phyloP scores from a whole-genome alignment of 37 sponge, comb jelly and placozoan species.

The Axinella damicornis region DNA sequence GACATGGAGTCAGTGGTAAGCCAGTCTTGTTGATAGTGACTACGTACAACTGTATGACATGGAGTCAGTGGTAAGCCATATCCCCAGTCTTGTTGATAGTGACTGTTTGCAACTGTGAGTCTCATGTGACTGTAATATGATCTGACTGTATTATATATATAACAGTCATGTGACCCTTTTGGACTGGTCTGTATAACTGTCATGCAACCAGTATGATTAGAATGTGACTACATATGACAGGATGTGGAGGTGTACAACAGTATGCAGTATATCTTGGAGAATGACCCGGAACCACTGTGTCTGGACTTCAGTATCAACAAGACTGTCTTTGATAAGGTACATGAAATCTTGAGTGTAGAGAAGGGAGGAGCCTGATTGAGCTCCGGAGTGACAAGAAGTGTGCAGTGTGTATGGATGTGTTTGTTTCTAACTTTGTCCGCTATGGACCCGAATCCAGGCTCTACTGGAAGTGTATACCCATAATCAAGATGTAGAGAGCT shows the following conservation, averaged over 20 bases:
- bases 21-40: constrained; percentile 72
- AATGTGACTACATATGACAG: constrained; percentile 23
- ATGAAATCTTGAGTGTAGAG: not conserved
- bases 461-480: too few species aligned
- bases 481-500: too few species aligned
- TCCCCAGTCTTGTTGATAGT: too few species aligned
- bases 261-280: constrained; percentile 92
- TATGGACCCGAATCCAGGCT: too few species aligned
- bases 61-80: too few species aligned
- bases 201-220: too few species aligned
- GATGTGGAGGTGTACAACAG: constrained; percentile 92
- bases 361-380: not conserved
- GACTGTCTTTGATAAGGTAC: constrained; percentile 88
- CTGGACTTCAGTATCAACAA: constrained; percentile 85
- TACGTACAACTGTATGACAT: constrained; percentile 88
- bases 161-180: not conserved
- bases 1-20: constrained; percentile 97
- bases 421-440: too few species aligned
- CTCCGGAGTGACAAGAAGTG: not conserved
- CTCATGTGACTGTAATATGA: not conserved
- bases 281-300: constrained; percentile 94
- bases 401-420: too few species aligned
- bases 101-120: too few species aligned
- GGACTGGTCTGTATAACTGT: too few species aligned
- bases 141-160: too few species aligned